Evolutionary conservation across 2,888 invertebrate genomes (phyloP).

Genomic region (Hedychridium roseum): DNA sequence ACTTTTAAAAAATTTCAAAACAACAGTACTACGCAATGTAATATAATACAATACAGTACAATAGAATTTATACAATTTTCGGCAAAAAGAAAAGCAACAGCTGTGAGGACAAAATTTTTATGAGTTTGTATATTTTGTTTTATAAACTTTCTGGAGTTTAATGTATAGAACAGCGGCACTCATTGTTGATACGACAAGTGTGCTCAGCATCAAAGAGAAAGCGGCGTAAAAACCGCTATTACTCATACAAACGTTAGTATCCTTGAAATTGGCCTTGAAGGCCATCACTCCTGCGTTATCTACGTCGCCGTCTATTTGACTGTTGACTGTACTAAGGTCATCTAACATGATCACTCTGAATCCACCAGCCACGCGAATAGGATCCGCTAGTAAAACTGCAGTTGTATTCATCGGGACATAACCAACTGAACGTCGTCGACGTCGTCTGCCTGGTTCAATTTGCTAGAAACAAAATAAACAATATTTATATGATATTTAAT

Average conservation of each 20-base stretch:
- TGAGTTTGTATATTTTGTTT: slow-evolving; percentile 36
- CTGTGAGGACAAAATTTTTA: too few relatives aligned
- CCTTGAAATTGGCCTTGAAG: slow-evolving; percentile 26
- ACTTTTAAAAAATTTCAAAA: too few relatives aligned
- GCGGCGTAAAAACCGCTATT: slow-evolving; percentile 72
- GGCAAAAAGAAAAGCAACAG: too few relatives aligned
- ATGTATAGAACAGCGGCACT: slow-evolving; percentile 67
- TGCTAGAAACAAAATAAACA: slow-evolving; percentile 54
- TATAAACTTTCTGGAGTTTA: slow-evolving; percentile 60
- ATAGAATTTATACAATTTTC: too few relatives aligned
- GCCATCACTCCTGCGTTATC: slow-evolving; percentile 44
- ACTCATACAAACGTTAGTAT: slow-evolving; percentile 70
- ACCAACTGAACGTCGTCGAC: slow-evolving; percentile 60
- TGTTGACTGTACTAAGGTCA: slow-evolving; percentile 66
- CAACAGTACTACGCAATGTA: too few relatives aligned
- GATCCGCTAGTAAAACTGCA: slow-evolving; percentile 68
- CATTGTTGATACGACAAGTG: slow-evolving; percentile 69
- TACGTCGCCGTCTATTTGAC: slow-evolving; percentile 40
- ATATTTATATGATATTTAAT: too few relatives aligned
- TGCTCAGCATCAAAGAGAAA: slow-evolving; percentile 69
- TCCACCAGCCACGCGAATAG: slow-evolving; percentile 72
- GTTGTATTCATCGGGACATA: slow-evolving; percentile 46
- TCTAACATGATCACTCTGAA: slow-evolving; percentile 76
- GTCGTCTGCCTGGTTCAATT: slow-evolving; percentile 65
- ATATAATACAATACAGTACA: too few relatives aligned